Base-by-base conservation (phyloP, 2,797 vertebrate species). In the Perodicticus potto region DNA sequence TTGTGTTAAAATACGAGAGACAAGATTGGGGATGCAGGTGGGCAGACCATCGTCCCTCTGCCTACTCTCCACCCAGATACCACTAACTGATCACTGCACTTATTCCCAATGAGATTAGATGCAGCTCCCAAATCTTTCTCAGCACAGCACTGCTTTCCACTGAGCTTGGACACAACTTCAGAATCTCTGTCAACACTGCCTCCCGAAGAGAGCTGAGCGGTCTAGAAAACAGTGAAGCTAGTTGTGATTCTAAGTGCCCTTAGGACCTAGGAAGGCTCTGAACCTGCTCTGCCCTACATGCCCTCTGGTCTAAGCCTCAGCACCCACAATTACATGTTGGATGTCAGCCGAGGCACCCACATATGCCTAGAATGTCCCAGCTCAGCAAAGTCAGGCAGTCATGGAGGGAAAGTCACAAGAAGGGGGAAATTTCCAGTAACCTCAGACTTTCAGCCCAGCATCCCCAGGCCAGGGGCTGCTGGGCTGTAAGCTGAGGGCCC, bases 361-460 rank as follows among this genome's bases (percentile, higher is more conserved):
- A 59, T 70, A 59, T 53, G 86, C 63, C 78, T 91, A 95, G 96
- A 93, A 96, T 86, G 84, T 88, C 94, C 85, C 63, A 19, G 69
- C 87, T 95, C 95, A 93, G 92, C 96, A 70, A 25, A 96, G 77
- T 69, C 40, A 80, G 87, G 82, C 85, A 61, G 10, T 37, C 84
- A 74, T 90, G 45, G 65, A 82, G 91, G 63, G 84, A 77, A 76
- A 78, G 69, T 67, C 82, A 61, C 20, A 55, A 83, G 77, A 74
- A 86, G 57, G 73, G 65, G 74, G 94, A 86, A 76, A 45, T 73
- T 76, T 80, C 89, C 45, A 9, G 40, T 76, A 73, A 37, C 37
- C 59, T 89, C 17, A 65, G 91, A 65, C 91, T 89, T 55, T 69
- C 5, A 1, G 85, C 77, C 37, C 78, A 40, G 49, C 17, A 80